Evolutionary conservation across 2,113 vertebrate genomes (phyloP), one percentile per base, ranked within the genome.

Genomic region (Callospermophilus lateralis): DNA sequence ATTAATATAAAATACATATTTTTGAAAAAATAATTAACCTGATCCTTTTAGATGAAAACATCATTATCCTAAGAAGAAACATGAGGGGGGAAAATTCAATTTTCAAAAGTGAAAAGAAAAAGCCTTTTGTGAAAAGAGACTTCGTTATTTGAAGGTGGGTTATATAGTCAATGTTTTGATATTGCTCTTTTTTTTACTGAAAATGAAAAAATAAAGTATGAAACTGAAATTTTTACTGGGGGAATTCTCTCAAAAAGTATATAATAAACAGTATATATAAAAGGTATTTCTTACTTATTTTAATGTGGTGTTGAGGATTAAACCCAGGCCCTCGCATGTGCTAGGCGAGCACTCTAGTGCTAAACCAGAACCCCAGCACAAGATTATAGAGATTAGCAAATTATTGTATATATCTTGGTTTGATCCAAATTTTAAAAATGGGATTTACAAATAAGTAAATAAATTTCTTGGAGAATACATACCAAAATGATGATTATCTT

Each of bases 21-120:
- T 42, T 45, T 8, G 0, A 8, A 45, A 45, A 45, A 45, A 45
- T 45, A 45, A 45, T 45, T 45, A 45, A 45, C 45, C 45, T 45
- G 45, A 45, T 45, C 28, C n/a, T 90, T 83, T 63, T 63, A 92
- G 70, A 42, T 93, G 55, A 87, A 34, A 94, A 90, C 45, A 45
- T 45, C 45, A 45, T 45, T 20, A 61, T 84, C 22, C 86, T 76
- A 65, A 93, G 61, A 89, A 84, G 45, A 88, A 16, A 67, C 34
- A 20, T 74, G 34, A 70, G 6, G 10, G 4, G 32, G 8, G 4
- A 61, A 30, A 12, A 70, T 22, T 77, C 42, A 55, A 7, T 65
- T 85, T 42, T 77, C 63, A 89, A 83, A 88, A 48, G 68, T 55
- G 67, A 72, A 94, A 94, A 95, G 72, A 48, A 88, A 87, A 51